Percentiles rank a stretch among this genome's conserved stretches.
Evolutionary conservation across 1,140 invertebrate species (phyloP).

Genomic region (Melitaea cinxia): DNA sequence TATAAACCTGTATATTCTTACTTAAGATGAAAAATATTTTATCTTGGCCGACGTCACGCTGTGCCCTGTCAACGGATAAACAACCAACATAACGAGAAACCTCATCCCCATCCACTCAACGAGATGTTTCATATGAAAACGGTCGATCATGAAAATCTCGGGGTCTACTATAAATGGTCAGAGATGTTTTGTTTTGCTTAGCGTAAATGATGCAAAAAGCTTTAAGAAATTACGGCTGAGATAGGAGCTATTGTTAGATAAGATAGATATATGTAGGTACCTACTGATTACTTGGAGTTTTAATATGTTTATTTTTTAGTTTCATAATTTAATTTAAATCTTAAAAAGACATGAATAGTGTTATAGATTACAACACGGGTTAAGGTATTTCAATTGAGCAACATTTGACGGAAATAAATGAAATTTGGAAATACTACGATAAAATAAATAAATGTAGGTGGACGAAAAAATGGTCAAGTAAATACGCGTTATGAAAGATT

Average conservation of each 20-base stretch:
- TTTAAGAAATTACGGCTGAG: slow-evolving; percentile 58
- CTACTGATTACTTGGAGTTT: neutral
- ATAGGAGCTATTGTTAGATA: slow-evolving; percentile 27
- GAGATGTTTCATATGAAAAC: slow-evolving; percentile 27
- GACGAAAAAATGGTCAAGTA: too few species aligned
- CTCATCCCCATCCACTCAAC: slow-evolving; percentile 2
- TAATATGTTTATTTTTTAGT: neutral
- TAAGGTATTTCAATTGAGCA: too few species aligned
- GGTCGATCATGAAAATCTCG: slow-evolving; percentile 31
- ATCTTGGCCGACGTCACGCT: slow-evolving; percentile 25
- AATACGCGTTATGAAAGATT: too few species aligned
- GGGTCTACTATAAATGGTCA: slow-evolving; percentile 27
- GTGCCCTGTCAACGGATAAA: slow-evolving; percentile 24
- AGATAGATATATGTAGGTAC: slow-evolving; percentile 17
- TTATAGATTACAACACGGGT: too few species aligned
- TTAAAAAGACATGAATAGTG: too few species aligned
- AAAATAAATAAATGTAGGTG: too few species aligned
- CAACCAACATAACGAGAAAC: slow-evolving; percentile 28
- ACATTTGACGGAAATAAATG: too few species aligned
- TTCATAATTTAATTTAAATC: too few species aligned
- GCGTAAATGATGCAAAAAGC: slow-evolving; percentile 64
- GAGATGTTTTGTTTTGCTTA: slow-evolving; percentile 51
- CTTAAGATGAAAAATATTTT: slow-evolving; percentile 10
- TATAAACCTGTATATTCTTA: slow-evolving; percentile 14
- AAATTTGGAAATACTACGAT: too few species aligned